Evolutionary conservation across 2,888 invertebrate genomes (phyloP).

Genomic region (Micropterix aruncella): DNA sequence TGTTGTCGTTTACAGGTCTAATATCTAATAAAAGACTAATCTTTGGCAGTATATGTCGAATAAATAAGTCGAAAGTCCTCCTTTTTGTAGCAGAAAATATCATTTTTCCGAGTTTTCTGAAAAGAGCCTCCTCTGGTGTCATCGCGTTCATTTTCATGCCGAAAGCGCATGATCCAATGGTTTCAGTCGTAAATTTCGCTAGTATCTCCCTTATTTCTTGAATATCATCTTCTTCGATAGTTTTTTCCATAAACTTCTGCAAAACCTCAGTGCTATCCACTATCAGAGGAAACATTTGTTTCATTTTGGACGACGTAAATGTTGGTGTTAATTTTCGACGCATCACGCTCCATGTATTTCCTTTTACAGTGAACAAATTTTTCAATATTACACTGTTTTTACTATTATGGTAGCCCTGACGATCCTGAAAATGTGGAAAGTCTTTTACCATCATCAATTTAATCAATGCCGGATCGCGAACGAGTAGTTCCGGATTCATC

Average conservation of each 20-base stretch:
- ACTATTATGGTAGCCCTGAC: background rate
- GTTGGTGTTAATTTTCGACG: background rate
- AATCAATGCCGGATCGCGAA: background rate
- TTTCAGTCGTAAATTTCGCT: background rate
- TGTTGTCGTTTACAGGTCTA: too few relatives aligned
- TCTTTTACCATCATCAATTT: background rate
- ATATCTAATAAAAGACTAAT: too few relatives aligned
- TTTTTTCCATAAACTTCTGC: background rate
- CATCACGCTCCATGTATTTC: background rate
- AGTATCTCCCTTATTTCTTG: background rate
- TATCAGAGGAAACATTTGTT: background rate
- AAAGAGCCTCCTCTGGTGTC: too few relatives aligned
- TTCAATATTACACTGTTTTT: background rate
- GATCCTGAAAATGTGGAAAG: background rate
- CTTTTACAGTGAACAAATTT: background rate
- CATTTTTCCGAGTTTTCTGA: too few relatives aligned
- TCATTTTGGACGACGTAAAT: background rate
- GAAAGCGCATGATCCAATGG: background rate
- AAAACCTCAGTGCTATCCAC: background rate
- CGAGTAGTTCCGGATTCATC: background rate
- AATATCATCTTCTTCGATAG: background rate
- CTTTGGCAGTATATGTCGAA: too few relatives aligned
- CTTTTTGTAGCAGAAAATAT: too few relatives aligned
- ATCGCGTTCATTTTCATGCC: too few relatives aligned
- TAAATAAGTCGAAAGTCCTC: too few relatives aligned